Conservation (phyloP, 2,888 invertebrate species). For the Andrena praecox region DNA sequence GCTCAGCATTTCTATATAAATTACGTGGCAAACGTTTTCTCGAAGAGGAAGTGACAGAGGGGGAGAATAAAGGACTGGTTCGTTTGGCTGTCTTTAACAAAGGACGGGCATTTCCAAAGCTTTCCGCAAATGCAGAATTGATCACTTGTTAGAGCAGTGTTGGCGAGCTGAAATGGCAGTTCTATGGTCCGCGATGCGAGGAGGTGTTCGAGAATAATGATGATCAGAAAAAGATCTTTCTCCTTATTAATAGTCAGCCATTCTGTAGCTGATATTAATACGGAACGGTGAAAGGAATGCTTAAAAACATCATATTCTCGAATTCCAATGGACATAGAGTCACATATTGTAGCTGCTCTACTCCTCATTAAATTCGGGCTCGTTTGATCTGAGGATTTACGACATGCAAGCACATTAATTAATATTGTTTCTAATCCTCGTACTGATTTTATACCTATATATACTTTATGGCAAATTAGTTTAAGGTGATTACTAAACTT, state of each 20-base stretch:
- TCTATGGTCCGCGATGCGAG: constrained; percentile 41
- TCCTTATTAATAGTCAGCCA: constrained; percentile 60
- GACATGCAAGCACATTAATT: constrained; percentile 16
- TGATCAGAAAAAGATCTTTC: constrained; percentile 36
- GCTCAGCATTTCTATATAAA: constrained; percentile 7
- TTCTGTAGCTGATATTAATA: constrained; percentile 25
- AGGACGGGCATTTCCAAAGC: constrained; percentile 32
- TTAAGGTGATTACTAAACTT: not conserved
- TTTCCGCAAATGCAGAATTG: constrained; percentile 41
- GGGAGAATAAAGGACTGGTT: not conserved
- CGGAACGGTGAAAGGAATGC: constrained; percentile 28
- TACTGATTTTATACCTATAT: not conserved
- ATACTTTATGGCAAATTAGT: not conserved
- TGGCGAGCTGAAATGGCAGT: constrained; percentile 50
- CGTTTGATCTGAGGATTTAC: not conserved
- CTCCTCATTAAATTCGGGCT: not conserved
- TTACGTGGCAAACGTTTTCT: not conserved
- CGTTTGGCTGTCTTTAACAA: constrained; percentile 27
- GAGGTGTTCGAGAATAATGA: constrained; percentile 58
- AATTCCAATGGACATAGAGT: constrained; percentile 29
- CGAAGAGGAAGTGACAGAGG: not conserved
- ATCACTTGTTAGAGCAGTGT: constrained; percentile 50
- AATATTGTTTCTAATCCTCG: not conserved
- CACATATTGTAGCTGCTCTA: constrained; percentile 28
- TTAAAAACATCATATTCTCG: constrained; percentile 41